phyloP scores from a whole-genome alignment of 2,888 invertebrate genomes.

The Melanotus villosus region DNA sequence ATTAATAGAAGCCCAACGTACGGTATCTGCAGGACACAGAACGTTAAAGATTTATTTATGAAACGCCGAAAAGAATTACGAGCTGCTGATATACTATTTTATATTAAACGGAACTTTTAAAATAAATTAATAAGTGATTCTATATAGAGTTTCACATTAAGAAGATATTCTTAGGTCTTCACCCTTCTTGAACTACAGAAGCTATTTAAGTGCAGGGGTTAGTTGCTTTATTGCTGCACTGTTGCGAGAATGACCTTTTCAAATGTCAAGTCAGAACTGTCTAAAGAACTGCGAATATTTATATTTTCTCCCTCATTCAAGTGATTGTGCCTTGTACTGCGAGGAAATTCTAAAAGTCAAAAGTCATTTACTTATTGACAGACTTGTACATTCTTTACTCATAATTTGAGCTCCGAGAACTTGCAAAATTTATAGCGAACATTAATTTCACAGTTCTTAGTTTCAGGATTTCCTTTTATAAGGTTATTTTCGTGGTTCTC shows the following conservation, averaged over 20 bases:
- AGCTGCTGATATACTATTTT: no score
- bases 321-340: background rate
- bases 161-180: conserved; percentile 53
- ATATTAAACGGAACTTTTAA: background rate
- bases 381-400: background rate
- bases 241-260: conserved; percentile 52
- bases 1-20: conserved; percentile 26
- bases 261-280: conserved; percentile 50
- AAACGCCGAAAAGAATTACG: background rate
- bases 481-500: no score
- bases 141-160: conserved; percentile 45
- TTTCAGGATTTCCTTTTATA: no score
- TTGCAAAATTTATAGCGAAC: no score
- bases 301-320: conserved; percentile 16
- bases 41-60: conserved; percentile 5
- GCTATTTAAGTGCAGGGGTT: conserved; percentile 65
- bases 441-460: no score
- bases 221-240: conserved; percentile 58
- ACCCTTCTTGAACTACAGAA: conserved; percentile 61
- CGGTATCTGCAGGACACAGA: background rate
- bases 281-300: conserved; percentile 36
- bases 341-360: background rate
- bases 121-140: background rate
- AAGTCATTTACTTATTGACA: background rate
- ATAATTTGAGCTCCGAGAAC: no score